These are phyloP conservation scores for Rhinogobius similis DNA, from an alignment of 2,113 vertebrate species.

Conservation along the genomic window DNA sequence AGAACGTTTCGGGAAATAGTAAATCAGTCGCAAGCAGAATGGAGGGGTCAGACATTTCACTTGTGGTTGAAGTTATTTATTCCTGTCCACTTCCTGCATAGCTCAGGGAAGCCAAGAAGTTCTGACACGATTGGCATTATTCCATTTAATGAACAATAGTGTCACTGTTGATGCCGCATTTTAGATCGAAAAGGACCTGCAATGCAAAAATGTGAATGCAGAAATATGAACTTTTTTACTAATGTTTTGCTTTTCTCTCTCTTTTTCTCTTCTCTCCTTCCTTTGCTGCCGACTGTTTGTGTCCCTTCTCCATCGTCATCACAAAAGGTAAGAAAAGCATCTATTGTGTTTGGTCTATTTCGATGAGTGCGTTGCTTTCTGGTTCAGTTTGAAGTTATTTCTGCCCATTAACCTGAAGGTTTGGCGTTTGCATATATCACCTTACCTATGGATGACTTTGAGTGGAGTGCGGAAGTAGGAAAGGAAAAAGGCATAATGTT, in stretches of 20 bases:
- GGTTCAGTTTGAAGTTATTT: background rate
- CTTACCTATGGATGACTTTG: no score
- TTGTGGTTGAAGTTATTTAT: background rate
- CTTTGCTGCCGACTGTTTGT: background rate
- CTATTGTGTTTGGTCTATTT: background rate
- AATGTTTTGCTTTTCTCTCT: background rate
- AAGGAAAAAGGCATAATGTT: background rate
- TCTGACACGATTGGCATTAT: background rate
- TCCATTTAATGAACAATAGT: slow-evolving; percentile 1
- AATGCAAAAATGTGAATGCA: background rate
- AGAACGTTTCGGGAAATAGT: no score
- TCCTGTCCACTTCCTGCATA: background rate
- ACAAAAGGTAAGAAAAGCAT: background rate
- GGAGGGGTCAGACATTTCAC: background rate
- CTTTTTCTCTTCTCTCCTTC: background rate
- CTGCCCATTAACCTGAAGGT: background rate
- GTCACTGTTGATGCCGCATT: background rate
- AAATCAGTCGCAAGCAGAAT: background rate
- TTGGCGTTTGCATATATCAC: background rate
- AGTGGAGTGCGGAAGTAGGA: no score
- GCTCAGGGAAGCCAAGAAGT: background rate
- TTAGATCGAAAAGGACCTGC: background rate
- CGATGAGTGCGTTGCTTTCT: background rate
- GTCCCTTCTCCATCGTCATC: background rate
- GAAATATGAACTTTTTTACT: background rate